Base-by-base conservation (phyloP, 2,888 invertebrate species). In the Euplexia lucipara region DNA sequence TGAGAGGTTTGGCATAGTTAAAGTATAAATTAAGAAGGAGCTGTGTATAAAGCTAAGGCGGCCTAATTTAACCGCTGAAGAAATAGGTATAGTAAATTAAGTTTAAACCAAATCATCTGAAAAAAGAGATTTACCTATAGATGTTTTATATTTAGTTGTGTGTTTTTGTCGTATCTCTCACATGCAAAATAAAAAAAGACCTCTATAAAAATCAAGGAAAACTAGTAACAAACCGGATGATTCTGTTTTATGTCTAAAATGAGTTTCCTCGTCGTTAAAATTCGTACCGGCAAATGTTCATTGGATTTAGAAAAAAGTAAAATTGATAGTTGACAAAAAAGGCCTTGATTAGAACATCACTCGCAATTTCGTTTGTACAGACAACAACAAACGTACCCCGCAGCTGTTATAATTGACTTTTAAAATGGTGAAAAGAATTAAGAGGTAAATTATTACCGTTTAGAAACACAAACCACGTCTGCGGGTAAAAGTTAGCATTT, bases 301-400 rank as follows among this genome's bases (percentile, higher is more conserved):
- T 42, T 52, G 30, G 20, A 57, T 52, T 52, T 72, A 39, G 16
- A 39, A 59, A 79, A 79, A 79, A 78, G 66, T 67, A 73, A 78
- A 76, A 75, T 79, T 58, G 39, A 62, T 74, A 69, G 62, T 72
- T 72, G 75, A 82, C 78, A 84, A 85, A 84, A 69, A 84, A 80
- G 75, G 41, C 76, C 70, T 83, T 82, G 83, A 88, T 90, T 85
- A 86, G 79, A 87, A 83, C 82, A 85, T 85, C 85, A 87, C 87
- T 90, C 77, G 83, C 88, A 80, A 83, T 91, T 91, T 91, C 88
- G 70, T 86, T 87, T 16, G 79, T 83, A 86, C 78, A 66, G 63
- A 78, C 63, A 20, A 6, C 12, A 34, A 32, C 70, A 79, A 66
- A 82, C 76, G 70, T 65, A 20, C 2, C 8, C 16, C 16, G n/a